Base-by-base conservation (phyloP, 2,888 invertebrate genomes). In the Linnaemya vulpina region DNA sequence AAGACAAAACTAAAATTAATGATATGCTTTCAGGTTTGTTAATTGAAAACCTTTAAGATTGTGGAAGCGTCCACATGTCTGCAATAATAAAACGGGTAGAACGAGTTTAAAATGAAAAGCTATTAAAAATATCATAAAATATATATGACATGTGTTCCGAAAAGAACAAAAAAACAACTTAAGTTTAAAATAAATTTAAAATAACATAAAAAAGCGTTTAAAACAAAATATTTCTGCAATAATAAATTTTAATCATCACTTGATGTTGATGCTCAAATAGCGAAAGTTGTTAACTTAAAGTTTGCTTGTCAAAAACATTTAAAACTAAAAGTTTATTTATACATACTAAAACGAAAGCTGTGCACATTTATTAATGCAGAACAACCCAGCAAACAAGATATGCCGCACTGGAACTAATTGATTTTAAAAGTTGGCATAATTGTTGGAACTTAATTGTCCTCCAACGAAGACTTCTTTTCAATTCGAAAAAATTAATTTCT, bases 11-110 rank as follows among this genome's bases (percentile, higher is more conserved):
- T 53, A 58, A 13, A 58, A 46, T 60, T 30, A 55, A 43, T 43
- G 25, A 58, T 43, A 43, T 58, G 30, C n/a, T 43, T 71, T 58
- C 17, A 3, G 17, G 15, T 17, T 71, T 71, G 55, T 71, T 71
- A 40, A 58, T 71, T 43, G 25, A 30, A 71, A 55, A 46, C 0
- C 30, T 15, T 25, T 30, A 15, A 46, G 46, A 43, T 43, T 53
- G 35, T 15, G 10, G 0, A 71, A 71, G 25, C 58, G 30, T 40
- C 55, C 1, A 55, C 22, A 22, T 25, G 70, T 40, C 55, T 70
- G 9, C 10, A 43, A 5, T 10, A 38, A 9, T 22, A 17, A 46
- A 73, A 43, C 58, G 46, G 43, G 43, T 58, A 60, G 15, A n/a
- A 58, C 73, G 4, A 60, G 58, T 60, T 73, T 58, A 25, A 20